Conservation (phyloP, 92 coral and sea anemone genomes). For the Palythoa grandiflora region DNA sequence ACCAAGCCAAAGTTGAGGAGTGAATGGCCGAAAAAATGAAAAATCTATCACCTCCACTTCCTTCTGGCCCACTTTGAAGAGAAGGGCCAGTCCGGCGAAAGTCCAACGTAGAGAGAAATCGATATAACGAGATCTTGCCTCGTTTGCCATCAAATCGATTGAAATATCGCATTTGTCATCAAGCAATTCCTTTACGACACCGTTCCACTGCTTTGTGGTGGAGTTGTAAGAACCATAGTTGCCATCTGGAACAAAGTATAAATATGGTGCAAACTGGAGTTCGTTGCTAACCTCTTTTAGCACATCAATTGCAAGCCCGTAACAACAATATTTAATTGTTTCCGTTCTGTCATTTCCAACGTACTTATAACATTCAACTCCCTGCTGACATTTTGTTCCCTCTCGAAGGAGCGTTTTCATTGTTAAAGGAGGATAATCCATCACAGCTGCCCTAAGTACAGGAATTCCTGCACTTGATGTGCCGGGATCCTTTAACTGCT, state of each 20-base stretch:
- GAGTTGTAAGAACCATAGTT: slow-evolving; percentile 87
- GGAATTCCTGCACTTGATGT: slow-evolving; percentile 58
- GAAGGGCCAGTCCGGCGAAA: slow-evolving; percentile 84
- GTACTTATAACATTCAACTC: slow-evolving; percentile 69
- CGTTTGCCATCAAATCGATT: slow-evolving; percentile 90
- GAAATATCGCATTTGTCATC: slow-evolving; percentile 80
- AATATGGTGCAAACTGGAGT: slow-evolving; percentile 80
- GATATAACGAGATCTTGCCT: slow-evolving; percentile 84
- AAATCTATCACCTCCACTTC: slow-evolving; percentile 76
- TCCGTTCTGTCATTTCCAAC: slow-evolving; percentile 28
- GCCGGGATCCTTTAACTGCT: slow-evolving; percentile 1
- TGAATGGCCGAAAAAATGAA: slow-evolving; percentile 81
- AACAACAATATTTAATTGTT: slow-evolving; percentile 76
- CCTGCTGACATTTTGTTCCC: slow-evolving; percentile 73
- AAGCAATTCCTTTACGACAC: slow-evolving; percentile 75
- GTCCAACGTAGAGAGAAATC: slow-evolving; percentile 93
- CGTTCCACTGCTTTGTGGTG: slow-evolving; percentile 79
- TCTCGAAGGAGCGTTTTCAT: slow-evolving; percentile 74
- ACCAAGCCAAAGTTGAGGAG: slow-evolving; percentile 78
- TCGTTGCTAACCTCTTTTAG: slow-evolving; percentile 73
- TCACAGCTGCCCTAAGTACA: slow-evolving; percentile 79
- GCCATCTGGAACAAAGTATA: slow-evolving; percentile 89
- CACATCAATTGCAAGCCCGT: slow-evolving; percentile 88
- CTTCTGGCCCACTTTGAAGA: slow-evolving; percentile 87
- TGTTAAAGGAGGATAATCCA: slow-evolving; percentile 89